These are phyloP conservation scores for Ormyrus labotus DNA, from an alignment of 2,888 invertebrate species.

Conservation along the genomic window DNA sequence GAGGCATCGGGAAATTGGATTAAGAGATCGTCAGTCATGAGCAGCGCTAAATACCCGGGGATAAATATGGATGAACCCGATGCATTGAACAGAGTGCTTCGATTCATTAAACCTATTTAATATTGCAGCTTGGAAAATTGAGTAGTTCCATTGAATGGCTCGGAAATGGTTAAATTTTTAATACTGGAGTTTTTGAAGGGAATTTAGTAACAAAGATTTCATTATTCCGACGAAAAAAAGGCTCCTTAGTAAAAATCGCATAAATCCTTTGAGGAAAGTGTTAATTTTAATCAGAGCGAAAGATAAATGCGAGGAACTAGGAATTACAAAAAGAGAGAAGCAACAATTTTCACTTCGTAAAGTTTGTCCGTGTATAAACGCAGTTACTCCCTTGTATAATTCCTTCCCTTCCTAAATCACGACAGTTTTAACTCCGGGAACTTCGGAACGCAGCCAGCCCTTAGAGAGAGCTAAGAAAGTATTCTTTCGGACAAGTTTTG, in stretches of 20 bases:
- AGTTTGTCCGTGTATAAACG: constrained; percentile 13
- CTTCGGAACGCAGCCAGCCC: background rate
- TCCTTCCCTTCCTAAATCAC: background rate
- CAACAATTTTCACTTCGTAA: background rate
- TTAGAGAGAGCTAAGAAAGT: background rate
- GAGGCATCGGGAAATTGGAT: constrained; percentile 20
- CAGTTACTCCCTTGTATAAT: background rate
- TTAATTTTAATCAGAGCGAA: constrained; percentile 10
- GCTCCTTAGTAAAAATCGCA: too few species aligned
- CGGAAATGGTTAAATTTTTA: too few species aligned
- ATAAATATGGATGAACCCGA: constrained; percentile 32
- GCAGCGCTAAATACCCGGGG: background rate
- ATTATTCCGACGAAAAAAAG: too few species aligned
- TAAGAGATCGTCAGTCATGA: constrained; percentile 39
- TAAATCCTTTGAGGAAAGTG: too few species aligned
- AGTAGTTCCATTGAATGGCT: too few species aligned
- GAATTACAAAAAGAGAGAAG: constrained; percentile 1
- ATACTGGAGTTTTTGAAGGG: too few species aligned
- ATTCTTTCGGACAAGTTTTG: background rate
- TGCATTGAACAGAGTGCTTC: background rate
- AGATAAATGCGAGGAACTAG: constrained; percentile 22
- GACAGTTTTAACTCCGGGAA: constrained; percentile 3
- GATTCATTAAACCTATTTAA: background rate
- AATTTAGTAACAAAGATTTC: too few species aligned
- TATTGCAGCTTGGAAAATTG: background rate